Evolutionary conservation across 2,113 vertebrate species (phyloP).

Genomic region (Miniopterus natalensis): DNA sequence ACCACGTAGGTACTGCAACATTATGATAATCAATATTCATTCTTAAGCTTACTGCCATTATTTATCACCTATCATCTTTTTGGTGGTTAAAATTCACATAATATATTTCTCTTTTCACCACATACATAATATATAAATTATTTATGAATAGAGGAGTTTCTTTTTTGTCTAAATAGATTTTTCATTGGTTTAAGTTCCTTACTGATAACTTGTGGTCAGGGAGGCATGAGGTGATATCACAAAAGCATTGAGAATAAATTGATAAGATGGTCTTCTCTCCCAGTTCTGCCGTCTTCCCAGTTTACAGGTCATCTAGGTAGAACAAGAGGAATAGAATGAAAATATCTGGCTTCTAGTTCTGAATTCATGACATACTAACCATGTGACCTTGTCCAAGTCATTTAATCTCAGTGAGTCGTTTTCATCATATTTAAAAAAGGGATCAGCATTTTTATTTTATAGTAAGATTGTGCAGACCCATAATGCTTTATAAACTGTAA

Average conservation of each 20-base stretch:
- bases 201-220: not conserved
- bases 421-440: not conserved
- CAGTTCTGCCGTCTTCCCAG: not conserved
- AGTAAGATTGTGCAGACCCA: not conserved
- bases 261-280: not conserved
- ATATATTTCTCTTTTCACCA: not conserved
- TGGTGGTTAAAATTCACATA: slow-evolving; percentile 36
- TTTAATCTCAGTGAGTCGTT: not conserved
- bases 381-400: not conserved
- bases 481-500: not conserved
- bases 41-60: not conserved
- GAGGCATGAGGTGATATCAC: not conserved
- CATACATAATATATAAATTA: not conserved
- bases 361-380: not conserved
- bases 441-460: not conserved
- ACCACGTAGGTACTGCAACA: not conserved
- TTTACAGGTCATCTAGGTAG: not conserved
- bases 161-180: slow-evolving; percentile 14
- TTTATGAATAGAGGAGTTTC: not conserved
- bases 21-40: not conserved
- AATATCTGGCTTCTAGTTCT: not conserved
- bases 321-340: not conserved
- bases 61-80: slow-evolving; percentile 29
- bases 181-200: slow-evolving; percentile 11
- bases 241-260: not conserved